Conservation (phyloP, 2,113 vertebrate genomes). For the Nanorana parkeri region DNA sequence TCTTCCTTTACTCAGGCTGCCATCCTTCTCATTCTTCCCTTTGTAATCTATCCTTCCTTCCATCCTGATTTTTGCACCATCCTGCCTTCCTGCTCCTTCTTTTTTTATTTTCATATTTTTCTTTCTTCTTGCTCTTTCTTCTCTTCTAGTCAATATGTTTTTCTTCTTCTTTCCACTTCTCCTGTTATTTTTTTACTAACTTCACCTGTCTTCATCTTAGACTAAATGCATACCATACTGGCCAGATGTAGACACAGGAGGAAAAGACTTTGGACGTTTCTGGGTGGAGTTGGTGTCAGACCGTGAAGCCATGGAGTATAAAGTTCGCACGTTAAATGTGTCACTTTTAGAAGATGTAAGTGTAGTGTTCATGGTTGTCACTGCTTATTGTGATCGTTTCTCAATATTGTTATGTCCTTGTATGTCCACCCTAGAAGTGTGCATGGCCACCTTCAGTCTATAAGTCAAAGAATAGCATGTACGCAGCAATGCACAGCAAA, state of each 20-base stretch:
- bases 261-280: slow-evolving; percentile 75
- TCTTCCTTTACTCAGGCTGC: too few relatives aligned
- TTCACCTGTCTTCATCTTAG: slow-evolving; percentile 65
- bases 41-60: neutral
- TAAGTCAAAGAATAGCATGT: too few relatives aligned
- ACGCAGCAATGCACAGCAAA: too few relatives aligned
- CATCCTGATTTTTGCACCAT: neutral
- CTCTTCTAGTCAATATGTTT: too few relatives aligned
- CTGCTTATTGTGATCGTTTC: too few relatives aligned
- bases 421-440: too few relatives aligned
- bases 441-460: too few relatives aligned
- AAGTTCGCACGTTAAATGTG: slow-evolving; percentile 79
- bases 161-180: too few relatives aligned
- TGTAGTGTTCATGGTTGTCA: slow-evolving; percentile 56
- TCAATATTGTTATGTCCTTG: too few relatives aligned
- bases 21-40: neutral
- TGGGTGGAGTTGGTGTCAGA: slow-evolving; percentile 73
- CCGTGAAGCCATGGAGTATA: slow-evolving; percentile 82
- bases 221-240: slow-evolving; percentile 96
- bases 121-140: too few relatives aligned
- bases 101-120: too few relatives aligned
- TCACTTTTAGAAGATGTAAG: slow-evolving; percentile 75
- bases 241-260: slow-evolving; percentile 73
- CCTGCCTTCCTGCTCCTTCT: neutral
- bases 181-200: neutral